Conservation (phyloP, 2,888 invertebrate genomes). For the Lutraria lutraria region DNA sequence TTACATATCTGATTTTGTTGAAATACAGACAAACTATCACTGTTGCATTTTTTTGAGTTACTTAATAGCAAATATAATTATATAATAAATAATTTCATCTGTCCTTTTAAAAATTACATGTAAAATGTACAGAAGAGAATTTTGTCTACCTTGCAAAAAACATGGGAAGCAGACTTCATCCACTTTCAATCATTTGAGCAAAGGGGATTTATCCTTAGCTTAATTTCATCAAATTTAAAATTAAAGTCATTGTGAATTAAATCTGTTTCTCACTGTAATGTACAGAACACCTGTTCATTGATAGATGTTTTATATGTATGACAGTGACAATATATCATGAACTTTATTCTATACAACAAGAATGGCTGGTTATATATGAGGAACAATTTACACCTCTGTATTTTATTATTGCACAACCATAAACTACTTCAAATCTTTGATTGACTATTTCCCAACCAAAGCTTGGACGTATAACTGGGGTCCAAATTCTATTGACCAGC, state of each 20-base stretch:
- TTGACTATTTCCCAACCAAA: not conserved
- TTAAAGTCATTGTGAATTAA: not conserved
- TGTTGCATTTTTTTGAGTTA: too few relatives aligned
- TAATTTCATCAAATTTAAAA: too few relatives aligned
- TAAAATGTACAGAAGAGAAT: too few relatives aligned
- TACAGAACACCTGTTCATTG: not conserved
- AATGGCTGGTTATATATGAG: not conserved
- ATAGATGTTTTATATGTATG: not conserved
- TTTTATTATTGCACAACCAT: not conserved
- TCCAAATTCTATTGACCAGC: constrained; percentile 38
- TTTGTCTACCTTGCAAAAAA: too few relatives aligned
- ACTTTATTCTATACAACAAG: not conserved
- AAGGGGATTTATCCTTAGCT: too few relatives aligned
- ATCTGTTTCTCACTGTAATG: not conserved
- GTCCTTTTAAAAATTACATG: too few relatives aligned
- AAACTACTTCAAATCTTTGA: constrained; percentile 24
- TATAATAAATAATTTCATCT: too few relatives aligned
- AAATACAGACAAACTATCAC: too few relatives aligned
- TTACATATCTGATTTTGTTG: too few relatives aligned
- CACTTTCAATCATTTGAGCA: too few relatives aligned
- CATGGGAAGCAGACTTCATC: too few relatives aligned
- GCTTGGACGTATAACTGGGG: not conserved
- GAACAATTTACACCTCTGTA: not conserved
- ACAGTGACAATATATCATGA: not conserved
- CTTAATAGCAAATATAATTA: too few relatives aligned